Evolutionary conservation across 2,888 invertebrate species (phyloP).

Genomic region (Chloroclystis v-ata): DNA sequence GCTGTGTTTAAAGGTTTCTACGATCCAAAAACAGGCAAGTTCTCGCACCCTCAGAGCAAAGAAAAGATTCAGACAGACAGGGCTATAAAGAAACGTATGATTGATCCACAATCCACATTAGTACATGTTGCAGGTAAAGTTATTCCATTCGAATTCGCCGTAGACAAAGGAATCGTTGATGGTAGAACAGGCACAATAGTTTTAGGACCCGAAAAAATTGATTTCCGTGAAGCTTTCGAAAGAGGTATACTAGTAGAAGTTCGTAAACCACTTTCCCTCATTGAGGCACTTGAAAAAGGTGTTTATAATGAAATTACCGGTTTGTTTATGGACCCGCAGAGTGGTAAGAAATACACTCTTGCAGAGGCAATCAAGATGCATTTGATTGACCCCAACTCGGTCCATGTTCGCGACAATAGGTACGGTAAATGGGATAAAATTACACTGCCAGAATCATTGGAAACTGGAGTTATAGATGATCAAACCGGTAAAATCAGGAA

Average conservation of each 20-base stretch:
- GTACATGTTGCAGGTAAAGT: conserved; percentile 89
- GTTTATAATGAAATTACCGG: conserved; percentile 88
- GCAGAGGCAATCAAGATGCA: conserved; percentile 89
- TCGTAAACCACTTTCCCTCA: conserved; percentile 87
- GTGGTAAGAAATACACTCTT: conserved; percentile 86
- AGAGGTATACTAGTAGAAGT: conserved; percentile 89
- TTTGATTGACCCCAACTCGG: conserved; percentile 90
- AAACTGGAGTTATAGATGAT: conserved; percentile 85
- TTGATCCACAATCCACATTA: conserved; percentile 91
- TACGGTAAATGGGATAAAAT: conserved; percentile 87
- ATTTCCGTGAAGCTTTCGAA: conserved; percentile 92
- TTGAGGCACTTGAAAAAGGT: conserved; percentile 89
- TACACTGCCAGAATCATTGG: conserved; percentile 87
- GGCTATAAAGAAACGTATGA: conserved; percentile 89
- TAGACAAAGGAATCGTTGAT: conserved; percentile 86
- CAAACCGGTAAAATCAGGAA: conserved; percentile 84
- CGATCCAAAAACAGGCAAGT: conserved; percentile 89
- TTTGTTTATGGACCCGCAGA: conserved; percentile 88
- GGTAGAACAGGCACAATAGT: conserved; percentile 84
- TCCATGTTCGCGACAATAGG: conserved; percentile 87
- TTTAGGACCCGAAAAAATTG: conserved; percentile 80
- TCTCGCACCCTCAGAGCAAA: conserved; percentile 87
- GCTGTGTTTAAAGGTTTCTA: conserved; percentile 95
- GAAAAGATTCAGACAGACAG: conserved; percentile 88
- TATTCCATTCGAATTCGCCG: conserved; percentile 89